A percentile compares a stretch with the other conserved stretches of the same genome.
These are phyloP conservation scores for Trematomus bernacchii DNA, from an alignment of 2,797 vertebrate genomes.

Conservation along the genomic window DNA sequence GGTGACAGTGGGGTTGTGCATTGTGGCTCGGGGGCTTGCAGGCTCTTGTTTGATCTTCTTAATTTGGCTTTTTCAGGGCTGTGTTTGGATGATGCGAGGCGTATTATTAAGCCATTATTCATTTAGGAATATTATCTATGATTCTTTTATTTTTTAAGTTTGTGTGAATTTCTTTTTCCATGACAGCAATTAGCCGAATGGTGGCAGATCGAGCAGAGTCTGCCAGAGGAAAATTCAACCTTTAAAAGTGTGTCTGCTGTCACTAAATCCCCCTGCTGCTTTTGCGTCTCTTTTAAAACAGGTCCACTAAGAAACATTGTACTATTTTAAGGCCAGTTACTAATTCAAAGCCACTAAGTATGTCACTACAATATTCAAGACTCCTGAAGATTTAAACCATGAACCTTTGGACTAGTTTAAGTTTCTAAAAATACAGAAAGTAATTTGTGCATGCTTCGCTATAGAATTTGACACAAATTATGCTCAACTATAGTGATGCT, in stretches of 20 bases:
- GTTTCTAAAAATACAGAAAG: constrained; percentile 41
- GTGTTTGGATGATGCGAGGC: constrained; percentile 12
- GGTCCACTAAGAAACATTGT: constrained; percentile 34
- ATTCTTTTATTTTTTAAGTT: constrained; percentile 25
- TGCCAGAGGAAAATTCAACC: constrained; percentile 38
- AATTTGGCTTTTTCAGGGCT: constrained; percentile 48
- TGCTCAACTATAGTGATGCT: background rate
- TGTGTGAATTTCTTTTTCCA: constrained; percentile 33
- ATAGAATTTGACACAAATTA: constrained; percentile 18
- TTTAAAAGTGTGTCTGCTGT: constrained; percentile 59
- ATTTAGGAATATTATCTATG: constrained; percentile 35
- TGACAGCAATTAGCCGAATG: constrained; percentile 55
- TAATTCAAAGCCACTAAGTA: constrained; percentile 51
- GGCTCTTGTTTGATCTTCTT: constrained; percentile 56
- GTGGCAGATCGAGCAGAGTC: constrained; percentile 45
- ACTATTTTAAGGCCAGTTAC: constrained; percentile 50
- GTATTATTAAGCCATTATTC: constrained; percentile 47
- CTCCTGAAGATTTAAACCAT: constrained; percentile 31
- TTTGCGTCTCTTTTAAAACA: constrained; percentile 32
- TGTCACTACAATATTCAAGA: constrained; percentile 46
- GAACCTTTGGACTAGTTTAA: constrained; percentile 36
- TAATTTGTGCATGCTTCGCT: constrained; percentile 18
- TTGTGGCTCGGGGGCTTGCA: constrained; percentile 44
- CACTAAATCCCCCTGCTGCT: constrained; percentile 46
- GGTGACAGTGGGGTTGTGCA: constrained; percentile 40